phyloP scores from a whole-genome alignment of 1,140 invertebrate species.

The Camponotus vicinus region DNA sequence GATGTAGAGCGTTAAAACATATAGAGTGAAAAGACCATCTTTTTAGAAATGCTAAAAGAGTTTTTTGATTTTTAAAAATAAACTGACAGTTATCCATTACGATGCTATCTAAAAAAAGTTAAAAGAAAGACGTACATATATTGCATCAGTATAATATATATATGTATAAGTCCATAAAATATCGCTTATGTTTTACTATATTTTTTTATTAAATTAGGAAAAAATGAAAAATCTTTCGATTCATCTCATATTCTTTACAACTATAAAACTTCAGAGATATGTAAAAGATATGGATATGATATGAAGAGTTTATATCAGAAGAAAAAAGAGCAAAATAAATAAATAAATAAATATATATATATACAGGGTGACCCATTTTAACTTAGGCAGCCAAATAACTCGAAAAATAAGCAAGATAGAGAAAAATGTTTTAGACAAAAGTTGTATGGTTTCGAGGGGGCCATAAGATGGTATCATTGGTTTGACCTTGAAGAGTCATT shows the following conservation, averaged over 20 bases:
- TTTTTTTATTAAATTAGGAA: neutral
- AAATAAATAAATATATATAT: too few relatives aligned
- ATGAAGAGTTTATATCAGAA: neutral
- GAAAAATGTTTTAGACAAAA: too few relatives aligned
- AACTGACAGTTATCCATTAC: neutral
- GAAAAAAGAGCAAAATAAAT: neutral
- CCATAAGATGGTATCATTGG: too few relatives aligned
- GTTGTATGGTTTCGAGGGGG: too few relatives aligned
- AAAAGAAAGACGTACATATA: neutral
- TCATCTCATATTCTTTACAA: neutral
- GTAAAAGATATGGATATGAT: neutral
- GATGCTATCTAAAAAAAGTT: neutral
- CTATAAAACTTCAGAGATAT: neutral
- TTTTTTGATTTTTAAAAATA: neutral
- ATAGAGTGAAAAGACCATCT: neutral
- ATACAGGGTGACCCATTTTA: too few relatives aligned
- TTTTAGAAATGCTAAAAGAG: neutral
- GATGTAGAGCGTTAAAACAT: too few relatives aligned
- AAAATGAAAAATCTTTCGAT: neutral
- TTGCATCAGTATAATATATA: too few relatives aligned
- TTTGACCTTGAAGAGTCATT: too few relatives aligned
- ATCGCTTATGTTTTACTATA: neutral
- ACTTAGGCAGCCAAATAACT: too few relatives aligned
- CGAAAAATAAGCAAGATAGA: too few relatives aligned
- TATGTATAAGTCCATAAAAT: neutral